Conservation (phyloP, 2,888 invertebrate species). For the Diarsia mendica region DNA sequence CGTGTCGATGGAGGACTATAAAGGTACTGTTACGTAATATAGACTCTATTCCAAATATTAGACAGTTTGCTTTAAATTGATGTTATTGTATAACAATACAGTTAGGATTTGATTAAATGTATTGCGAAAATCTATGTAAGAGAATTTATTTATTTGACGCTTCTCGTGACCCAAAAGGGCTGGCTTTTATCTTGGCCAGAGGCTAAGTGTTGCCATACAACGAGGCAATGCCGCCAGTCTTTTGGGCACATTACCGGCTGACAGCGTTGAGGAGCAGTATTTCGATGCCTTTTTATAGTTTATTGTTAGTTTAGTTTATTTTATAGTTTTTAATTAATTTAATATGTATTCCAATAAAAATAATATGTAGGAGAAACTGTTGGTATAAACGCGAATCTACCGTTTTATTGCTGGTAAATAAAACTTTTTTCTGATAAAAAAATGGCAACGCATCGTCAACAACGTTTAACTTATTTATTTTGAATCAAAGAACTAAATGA, state of each 20-base stretch:
- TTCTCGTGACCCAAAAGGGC: no score
- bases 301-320: no score
- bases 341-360: no score
- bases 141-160: no score
- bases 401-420: neutral
- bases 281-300: no score
- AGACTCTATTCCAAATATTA: constrained; percentile 16
- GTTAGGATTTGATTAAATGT: constrained; percentile 19
- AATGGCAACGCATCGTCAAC: neutral
- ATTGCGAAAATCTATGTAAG: neutral
- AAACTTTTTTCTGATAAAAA: neutral
- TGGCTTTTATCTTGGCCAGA: no score
- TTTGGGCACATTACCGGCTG: no score
- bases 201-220: no score
- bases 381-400: neutral
- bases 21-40: constrained; percentile 57
- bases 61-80: constrained; percentile 31
- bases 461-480: neutral
- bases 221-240: no score
- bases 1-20: constrained; percentile 64
- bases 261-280: no score
- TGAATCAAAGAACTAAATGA: neutral
- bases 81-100: constrained; percentile 19
- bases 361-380: neutral
- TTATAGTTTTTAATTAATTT: no score